These are phyloP conservation scores for Agonum fuliginosum DNA, from an alignment of 2,888 invertebrate genomes.

Conservation along the genomic window DNA sequence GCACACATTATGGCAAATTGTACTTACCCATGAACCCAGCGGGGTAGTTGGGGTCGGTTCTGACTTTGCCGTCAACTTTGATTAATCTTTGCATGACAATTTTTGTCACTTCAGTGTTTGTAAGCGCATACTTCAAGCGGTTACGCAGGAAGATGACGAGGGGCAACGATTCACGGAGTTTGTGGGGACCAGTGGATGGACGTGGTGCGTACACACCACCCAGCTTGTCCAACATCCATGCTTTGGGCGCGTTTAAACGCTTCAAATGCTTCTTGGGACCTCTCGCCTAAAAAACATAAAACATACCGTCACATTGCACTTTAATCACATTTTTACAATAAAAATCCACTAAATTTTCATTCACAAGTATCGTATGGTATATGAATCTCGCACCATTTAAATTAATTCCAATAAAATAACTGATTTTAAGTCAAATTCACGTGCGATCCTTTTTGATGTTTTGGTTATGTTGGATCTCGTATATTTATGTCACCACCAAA, in stretches of 20 bases:
- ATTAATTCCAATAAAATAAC: neutral
- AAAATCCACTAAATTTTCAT: neutral
- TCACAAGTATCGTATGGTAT: no score
- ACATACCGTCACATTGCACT: slow-evolving; percentile 42
- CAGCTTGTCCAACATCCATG: slow-evolving; percentile 99
- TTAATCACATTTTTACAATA: neutral
- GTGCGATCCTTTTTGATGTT: slow-evolving; percentile 36
- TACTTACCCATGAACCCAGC: slow-evolving; percentile 98
- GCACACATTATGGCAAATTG: slow-evolving; percentile 1
- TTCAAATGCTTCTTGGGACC: slow-evolving; percentile 99
- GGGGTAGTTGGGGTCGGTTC: slow-evolving; percentile 98
- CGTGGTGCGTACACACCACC: slow-evolving; percentile 98
- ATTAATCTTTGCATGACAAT: slow-evolving; percentile 98
- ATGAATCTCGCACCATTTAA: no score
- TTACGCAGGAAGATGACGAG: slow-evolving; percentile 97
- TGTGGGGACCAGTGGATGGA: slow-evolving; percentile 98
- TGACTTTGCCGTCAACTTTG: slow-evolving; percentile 98
- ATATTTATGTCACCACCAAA: slow-evolving; percentile 44
- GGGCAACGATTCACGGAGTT: slow-evolving; percentile 96
- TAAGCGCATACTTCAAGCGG: slow-evolving; percentile 97
- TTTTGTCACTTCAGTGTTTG: slow-evolving; percentile 96
- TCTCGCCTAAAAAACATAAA: slow-evolving; percentile 83
- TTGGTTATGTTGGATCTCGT: slow-evolving; percentile 44
- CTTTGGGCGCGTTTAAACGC: slow-evolving; percentile 98
- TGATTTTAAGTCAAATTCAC: slow-evolving; percentile 43